Conservation (phyloP, 2,888 invertebrate species). For the Acronicta leporina region DNA sequence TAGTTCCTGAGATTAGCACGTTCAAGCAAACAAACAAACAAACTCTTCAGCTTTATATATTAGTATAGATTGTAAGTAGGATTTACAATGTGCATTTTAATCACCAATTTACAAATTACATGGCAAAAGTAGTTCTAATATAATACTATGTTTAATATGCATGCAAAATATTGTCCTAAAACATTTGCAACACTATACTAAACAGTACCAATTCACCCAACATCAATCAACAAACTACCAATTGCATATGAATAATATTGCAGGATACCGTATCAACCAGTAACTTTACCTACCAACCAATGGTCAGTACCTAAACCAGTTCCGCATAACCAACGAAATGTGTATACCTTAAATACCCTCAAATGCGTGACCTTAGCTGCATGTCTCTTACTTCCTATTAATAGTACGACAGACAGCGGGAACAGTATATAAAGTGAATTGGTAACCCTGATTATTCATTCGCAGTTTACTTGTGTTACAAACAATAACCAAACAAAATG, state of each 20-base stretch:
- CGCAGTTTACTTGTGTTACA: constrained; percentile 81
- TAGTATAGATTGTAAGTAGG: too few relatives aligned
- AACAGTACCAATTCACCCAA: neutral
- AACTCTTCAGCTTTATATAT: too few relatives aligned
- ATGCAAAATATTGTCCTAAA: too few relatives aligned
- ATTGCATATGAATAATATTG: neutral
- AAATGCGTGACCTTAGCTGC: constrained; percentile 78
- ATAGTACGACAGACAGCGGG: constrained; percentile 77
- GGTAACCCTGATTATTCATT: constrained; percentile 77
- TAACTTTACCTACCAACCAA: constrained; percentile 14
- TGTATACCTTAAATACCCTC: constrained; percentile 79
- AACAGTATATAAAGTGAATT: constrained; percentile 76
- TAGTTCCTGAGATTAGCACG: too few relatives aligned
- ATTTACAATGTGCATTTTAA: too few relatives aligned
- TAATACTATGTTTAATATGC: too few relatives aligned
- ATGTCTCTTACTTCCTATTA: constrained; percentile 85
- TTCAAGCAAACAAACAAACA: too few relatives aligned
- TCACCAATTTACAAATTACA: too few relatives aligned
- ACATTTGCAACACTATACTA: too few relatives aligned
- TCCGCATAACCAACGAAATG: constrained; percentile 82
- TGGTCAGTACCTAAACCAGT: constrained; percentile 62
- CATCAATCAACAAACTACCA: neutral
- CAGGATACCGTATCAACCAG: neutral
- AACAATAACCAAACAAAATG: constrained; percentile 82
- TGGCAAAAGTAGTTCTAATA: too few relatives aligned